Base-by-base conservation (phyloP, 2,888 invertebrate species). In the Aromia moschata region DNA sequence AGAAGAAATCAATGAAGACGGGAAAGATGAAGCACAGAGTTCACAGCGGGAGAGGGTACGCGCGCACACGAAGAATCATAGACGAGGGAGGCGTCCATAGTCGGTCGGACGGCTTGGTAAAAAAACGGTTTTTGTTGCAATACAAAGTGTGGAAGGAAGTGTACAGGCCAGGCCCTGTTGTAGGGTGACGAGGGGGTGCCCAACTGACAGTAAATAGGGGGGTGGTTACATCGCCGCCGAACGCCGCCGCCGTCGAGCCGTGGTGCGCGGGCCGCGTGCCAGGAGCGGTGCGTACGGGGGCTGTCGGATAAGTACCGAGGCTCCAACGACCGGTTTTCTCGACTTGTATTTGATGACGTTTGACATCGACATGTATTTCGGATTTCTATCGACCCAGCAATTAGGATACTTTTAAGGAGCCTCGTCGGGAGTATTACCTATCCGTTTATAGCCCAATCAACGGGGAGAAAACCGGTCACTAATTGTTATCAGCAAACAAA, bases 171-270 rank as follows among this genome's bases (percentile, higher is more conserved):
- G 62, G 65, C 65, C 65, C 62, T 60, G 65, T 61, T 65, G 58
- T 47, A 63, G 65, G 65, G 63, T 56, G 57, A 68, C 69, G 70
- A 68, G 65, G 69, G 49, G 70, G 71, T 67, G 71, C 69, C 70
- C 70, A 70, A 73, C 73, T 73, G 73, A 65, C 70, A 68, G 68
- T 67, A 64, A 69, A 71, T 69, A 65, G 68, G 70, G 71, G 70
- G 70, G 70, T 69, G 72, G 69, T 82, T 62, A 58, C 60, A 60
- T 56, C 62, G n/a, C n/a, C n/a, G n/a, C 54, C 60, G 49, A 60
- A 58, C 58, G 49, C 43, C 38, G 62, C 56, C 64, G 64, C 57
- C 59, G 62, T 65, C 62, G 62, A 62, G 62, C 56, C 64, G 64
- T 59, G 62, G 62, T 65, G 64, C 64, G 64, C 64, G 64, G 57